Percentiles rank a stretch among this genome's conserved stretches.
These are phyloP conservation scores for Pristionchus maxplancki DNA, from an alignment of 2,888 invertebrate genomes.

Conservation along the genomic window DNA sequence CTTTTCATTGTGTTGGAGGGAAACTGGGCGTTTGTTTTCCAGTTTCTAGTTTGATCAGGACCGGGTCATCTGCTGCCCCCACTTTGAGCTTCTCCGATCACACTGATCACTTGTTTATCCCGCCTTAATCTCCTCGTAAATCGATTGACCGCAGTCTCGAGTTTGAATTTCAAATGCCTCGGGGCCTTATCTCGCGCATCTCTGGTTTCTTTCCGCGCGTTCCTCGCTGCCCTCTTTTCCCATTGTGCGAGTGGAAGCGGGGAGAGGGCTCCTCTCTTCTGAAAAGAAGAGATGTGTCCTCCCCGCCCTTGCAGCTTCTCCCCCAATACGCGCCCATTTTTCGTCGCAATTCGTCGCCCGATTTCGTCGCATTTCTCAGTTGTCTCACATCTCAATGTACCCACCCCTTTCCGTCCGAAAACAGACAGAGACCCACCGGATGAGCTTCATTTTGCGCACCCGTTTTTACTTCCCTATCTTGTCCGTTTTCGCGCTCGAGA, in stretches of 20 bases:
- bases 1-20: constrained; percentile 16
- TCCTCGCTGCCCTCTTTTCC: not conserved
- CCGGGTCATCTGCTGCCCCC: not conserved
- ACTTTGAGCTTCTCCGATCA: not conserved
- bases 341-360: not conserved
- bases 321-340: not conserved
- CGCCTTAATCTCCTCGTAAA: not conserved
- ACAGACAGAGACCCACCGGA: not conserved
- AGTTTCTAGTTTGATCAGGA: not conserved
- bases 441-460: not conserved
- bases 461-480: not conserved
- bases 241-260: not conserved
- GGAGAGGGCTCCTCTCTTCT: not conserved
- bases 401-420: not conserved
- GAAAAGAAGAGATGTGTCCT: constrained; percentile 20
- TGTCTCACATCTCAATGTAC: not conserved
- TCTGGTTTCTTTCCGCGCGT: not conserved
- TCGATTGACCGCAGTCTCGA: not conserved
- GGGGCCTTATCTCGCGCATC: constrained; percentile 10
- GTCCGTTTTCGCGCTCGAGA: not conserved
- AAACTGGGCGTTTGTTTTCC: constrained; percentile 5
- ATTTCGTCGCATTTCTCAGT: not conserved
- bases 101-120: not conserved
- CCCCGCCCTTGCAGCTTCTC: not conserved
- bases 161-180: not conserved